These are phyloP conservation scores for Lasioglossum leucozonium DNA, from an alignment of 2,888 invertebrate species.

Conservation along the genomic window DNA sequence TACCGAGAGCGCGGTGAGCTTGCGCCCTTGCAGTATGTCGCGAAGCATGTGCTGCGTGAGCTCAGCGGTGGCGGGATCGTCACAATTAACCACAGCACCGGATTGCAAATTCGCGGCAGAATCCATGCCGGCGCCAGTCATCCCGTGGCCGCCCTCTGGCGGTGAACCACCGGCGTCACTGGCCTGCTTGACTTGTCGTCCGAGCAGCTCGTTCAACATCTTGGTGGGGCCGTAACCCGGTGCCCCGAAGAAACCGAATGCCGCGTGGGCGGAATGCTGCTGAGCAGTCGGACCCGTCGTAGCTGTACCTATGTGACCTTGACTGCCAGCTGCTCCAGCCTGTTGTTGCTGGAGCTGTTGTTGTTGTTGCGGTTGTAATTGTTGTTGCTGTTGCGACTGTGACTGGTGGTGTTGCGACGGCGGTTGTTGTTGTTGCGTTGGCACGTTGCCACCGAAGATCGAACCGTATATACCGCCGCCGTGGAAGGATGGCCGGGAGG, in stretches of 20 bases:
- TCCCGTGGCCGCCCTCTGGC: slow-evolving; percentile 85
- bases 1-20: slow-evolving; percentile 91
- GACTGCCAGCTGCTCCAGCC: slow-evolving; percentile 80
- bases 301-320: slow-evolving; percentile 85
- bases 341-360: slow-evolving; percentile 83
- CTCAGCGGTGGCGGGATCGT: slow-evolving; percentile 86
- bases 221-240: slow-evolving; percentile 94
- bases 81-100: slow-evolving; percentile 86
- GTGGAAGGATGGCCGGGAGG: slow-evolving; percentile 92
- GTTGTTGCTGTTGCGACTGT: slow-evolving; percentile 69
- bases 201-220: slow-evolving; percentile 95
- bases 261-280: slow-evolving; percentile 87
- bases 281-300: slow-evolving; percentile 85
- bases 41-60: slow-evolving; percentile 94
- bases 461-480: slow-evolving; percentile 95
- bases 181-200: slow-evolving; percentile 91
- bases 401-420: slow-evolving; percentile 75
- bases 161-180: slow-evolving; percentile 87
- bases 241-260: slow-evolving; percentile 92
- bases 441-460: slow-evolving; percentile 90
- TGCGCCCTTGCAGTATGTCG: slow-evolving; percentile 95
- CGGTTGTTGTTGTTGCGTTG: slow-evolving; percentile 72
- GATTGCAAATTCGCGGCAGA: slow-evolving; percentile 81
- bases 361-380: slow-evolving; percentile 74
- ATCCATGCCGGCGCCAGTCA: slow-evolving; percentile 85